phyloP scores from a whole-genome alignment of 2,797 vertebrate genomes.

The Sebastes kiyomatsui region DNA sequence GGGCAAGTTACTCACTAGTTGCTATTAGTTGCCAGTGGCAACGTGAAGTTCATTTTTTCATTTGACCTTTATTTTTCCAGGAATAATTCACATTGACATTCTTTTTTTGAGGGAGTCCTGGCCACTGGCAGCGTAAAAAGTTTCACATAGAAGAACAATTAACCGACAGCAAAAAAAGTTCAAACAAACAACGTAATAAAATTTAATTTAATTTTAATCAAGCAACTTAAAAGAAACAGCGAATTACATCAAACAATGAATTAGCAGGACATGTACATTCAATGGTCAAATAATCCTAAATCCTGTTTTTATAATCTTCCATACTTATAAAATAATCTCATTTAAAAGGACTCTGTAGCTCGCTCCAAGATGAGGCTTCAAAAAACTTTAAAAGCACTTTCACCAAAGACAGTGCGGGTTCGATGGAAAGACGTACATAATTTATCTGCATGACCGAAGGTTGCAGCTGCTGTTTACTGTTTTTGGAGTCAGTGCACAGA shows the following conservation, averaged over 20 bases:
- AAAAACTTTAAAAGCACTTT: neutral
- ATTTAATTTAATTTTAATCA: no score
- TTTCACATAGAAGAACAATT: no score
- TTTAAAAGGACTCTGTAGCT: neutral
- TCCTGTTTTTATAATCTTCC: neutral
- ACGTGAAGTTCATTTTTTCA: neutral
- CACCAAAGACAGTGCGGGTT: neutral
- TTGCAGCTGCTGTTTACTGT: neutral
- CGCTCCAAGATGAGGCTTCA: neutral
- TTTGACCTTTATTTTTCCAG: no score
- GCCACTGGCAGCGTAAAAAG: no score
- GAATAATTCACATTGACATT: no score
- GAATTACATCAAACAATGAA: neutral
- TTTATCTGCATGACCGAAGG: neutral
- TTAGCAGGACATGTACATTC: neutral
- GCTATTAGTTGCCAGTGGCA: conserved; percentile 25
- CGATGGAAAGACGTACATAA: neutral
- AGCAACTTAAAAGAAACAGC: no score
- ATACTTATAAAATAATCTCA: neutral
- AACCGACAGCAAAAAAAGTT: no score
- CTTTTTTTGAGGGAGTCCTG: no score
- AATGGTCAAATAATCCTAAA: neutral
- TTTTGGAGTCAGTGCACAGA: neutral
- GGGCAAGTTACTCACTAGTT: neutral
- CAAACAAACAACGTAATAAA: no score